Evolutionary conservation across 2,113 vertebrate genomes (phyloP), one percentile per base, ranked within the genome.

Genomic region (Thymallus thymallus): DNA sequence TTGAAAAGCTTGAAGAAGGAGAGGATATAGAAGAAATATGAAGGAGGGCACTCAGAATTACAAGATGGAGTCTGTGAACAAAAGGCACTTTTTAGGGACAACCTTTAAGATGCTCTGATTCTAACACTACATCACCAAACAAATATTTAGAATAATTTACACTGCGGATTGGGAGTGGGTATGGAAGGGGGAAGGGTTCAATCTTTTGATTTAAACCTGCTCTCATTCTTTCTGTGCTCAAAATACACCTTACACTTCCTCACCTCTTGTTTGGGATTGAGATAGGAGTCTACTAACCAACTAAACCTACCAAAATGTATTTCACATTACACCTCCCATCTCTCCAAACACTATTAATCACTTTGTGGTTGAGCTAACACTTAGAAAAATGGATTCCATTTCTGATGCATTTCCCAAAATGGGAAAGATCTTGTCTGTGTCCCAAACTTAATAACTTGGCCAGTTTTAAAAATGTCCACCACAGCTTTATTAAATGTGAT

Each of bases 31-130:
- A 89, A 78, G 72, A 74, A 85, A 88, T 73, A 89, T 86, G 91
- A 91, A 90, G 88, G 91, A 90, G 89, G 90, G 88, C 90, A 90
- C 91, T 92, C 90, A 85, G 91, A 89, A 91, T 92, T 91, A 93
- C 91, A 88, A 88, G 92, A 94, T 94, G 92, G 88, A 91, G 81
- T 91, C 89, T 88, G 92, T 92, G 92, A 92, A 92, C 93, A 93
- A 93, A 93, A 93, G 93, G 92, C 92, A 93, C 92, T 93, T 93
- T 93, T 92, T 91, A 91, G 91, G 92, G 91, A 93, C 90, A 87
- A 94, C 93, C 91, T 94, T 93, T 91, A 91, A 93, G 91, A 94
- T 94, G 93, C 90, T 92, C 92, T 91, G 90, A 92, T 85, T 93
- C 93, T 94, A 86, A 91, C 90, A 93, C 93, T 94, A 93, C 91